Percentiles rank a stretch among this genome's conserved stretches.
phyloP scores from a whole-genome alignment of 1,140 invertebrate genomes.

The Thrips palmi region DNA sequence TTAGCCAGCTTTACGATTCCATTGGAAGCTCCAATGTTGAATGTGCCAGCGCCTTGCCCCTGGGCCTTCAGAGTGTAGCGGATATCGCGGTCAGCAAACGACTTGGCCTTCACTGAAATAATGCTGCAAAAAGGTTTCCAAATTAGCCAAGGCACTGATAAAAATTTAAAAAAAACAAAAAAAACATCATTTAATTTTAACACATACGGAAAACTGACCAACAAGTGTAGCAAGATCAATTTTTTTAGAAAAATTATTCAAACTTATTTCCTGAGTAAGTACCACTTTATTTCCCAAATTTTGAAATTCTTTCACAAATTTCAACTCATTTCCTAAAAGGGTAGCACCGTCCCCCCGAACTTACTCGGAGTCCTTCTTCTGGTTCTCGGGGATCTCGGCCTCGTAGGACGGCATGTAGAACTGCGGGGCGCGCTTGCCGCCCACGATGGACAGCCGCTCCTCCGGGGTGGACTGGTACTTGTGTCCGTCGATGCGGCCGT shows the following conservation, averaged over 20 bases:
- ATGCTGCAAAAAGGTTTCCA: conserved; percentile 70
- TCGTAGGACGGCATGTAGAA: conserved; percentile 88
- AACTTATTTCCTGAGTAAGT: too few species aligned
- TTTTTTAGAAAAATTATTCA: too few species aligned
- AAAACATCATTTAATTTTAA: neutral
- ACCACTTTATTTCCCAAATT: too few species aligned
- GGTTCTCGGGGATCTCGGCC: conserved; percentile 86
- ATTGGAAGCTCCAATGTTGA: conserved; percentile 83
- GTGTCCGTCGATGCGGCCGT: conserved; percentile 72
- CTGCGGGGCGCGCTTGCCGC: conserved; percentile 81
- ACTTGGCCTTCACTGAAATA: conserved; percentile 90
- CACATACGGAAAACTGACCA: neutral
- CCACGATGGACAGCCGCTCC: conserved; percentile 78
- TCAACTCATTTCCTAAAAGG: too few species aligned
- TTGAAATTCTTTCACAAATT: too few species aligned
- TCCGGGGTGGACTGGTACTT: conserved; percentile 80
- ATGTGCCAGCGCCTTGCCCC: conserved; percentile 84
- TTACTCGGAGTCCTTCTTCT: conserved; percentile 91
- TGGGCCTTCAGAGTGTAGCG: conserved; percentile 84
- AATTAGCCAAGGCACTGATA: conserved; percentile 1
- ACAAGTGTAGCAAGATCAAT: neutral
- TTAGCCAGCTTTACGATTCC: conserved; percentile 89
- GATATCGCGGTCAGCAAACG: conserved; percentile 87
- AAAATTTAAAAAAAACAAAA: conserved; percentile 13
- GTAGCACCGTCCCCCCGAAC: conserved; percentile 21